Evolutionary conservation across 1,140 invertebrate species (phyloP), one percentile per base, ranked within the genome.

Genomic region (Pogonomyrmex californicus): DNA sequence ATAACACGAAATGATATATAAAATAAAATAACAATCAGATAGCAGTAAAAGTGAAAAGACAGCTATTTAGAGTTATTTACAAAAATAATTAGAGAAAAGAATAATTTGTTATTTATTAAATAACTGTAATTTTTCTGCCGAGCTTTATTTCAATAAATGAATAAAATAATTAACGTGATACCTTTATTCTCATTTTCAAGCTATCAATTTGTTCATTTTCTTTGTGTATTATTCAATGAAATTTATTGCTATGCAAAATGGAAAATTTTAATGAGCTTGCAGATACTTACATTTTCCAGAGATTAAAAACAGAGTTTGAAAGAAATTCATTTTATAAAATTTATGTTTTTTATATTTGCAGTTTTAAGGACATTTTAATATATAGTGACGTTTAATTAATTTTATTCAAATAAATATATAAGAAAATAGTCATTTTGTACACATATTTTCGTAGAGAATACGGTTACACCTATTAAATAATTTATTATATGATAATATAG

Each of bases 181-280:
- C 36, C 7, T 23, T 23, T 5, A 38, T 12, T 41, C 38, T 76
- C 38, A 17, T 81, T 33, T 33, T 65, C 23, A 41, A 33, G 4
- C 30, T 41, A 56, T 70, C 23, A n/a, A 44, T 38, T 70, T 66
- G 23, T 44, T 81, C 38, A 9, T 81, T 56, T 44, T 56, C 23
- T 58, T 58, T 58, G n/a, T 81, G 14, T 33, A 41, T 44, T 56
- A 33, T 10, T 14, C 38, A 81, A 10, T 30, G 30, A 56, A 56
- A 56, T 68, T 47, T 17, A 56, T 30, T 12, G 23, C 12, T 54
- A n/a, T 49, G 36, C 10, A 68, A 41, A 79, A 66, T 66, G 47
- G 47, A 54, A 65, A 41, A 79, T 54, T 66, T 66, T 79, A 66
- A 79, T 66, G 36, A 79, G 60, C 33, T 79, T 12, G 78, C 41